Percentiles rank a stretch among this genome's conserved stretches.
Evolutionary conservation across 2,113 vertebrate genomes (phyloP).

Genomic region (Tachycineta bicolor): DNA sequence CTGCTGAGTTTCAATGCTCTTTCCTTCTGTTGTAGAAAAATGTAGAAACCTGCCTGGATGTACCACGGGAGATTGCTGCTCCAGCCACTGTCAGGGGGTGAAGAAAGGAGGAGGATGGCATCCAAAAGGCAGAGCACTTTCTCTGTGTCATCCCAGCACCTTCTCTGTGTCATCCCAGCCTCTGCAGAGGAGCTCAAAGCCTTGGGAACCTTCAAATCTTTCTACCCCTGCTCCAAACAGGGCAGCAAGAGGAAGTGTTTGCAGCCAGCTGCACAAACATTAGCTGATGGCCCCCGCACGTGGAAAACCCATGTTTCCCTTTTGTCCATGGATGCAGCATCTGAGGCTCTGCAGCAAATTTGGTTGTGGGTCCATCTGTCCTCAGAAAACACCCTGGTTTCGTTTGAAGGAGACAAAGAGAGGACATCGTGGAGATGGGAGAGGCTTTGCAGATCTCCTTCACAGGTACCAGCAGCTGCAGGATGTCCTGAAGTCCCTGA

Average conservation of each 20-base stretch:
- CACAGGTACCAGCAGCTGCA: not conserved
- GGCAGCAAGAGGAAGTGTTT: not conserved
- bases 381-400: not conserved
- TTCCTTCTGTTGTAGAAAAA: not conserved
- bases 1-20: not conserved
- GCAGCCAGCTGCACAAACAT: constrained; percentile 25
- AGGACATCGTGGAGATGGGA: accelerated
- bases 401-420: not conserved
- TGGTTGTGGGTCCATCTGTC: not conserved
- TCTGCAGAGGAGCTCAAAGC: not conserved
- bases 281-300: not conserved
- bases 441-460: not conserved
- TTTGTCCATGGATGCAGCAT: not conserved
- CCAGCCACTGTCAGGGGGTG: not conserved
- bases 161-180: not conserved
- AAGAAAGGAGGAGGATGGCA: not conserved
- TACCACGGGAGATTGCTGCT: not conserved
- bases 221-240: not conserved
- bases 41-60: not conserved
- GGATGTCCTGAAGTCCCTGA: not conserved
- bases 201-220: not conserved
- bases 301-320: not conserved
- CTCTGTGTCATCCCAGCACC: not conserved
- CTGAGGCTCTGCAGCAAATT: not conserved
- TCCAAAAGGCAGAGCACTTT: not conserved